Percentiles rank a stretch among this genome's conserved stretches.
These are phyloP conservation scores for Aphis craccivora DNA, from an alignment of 1,140 invertebrate genomes.

Conservation along the genomic window DNA sequence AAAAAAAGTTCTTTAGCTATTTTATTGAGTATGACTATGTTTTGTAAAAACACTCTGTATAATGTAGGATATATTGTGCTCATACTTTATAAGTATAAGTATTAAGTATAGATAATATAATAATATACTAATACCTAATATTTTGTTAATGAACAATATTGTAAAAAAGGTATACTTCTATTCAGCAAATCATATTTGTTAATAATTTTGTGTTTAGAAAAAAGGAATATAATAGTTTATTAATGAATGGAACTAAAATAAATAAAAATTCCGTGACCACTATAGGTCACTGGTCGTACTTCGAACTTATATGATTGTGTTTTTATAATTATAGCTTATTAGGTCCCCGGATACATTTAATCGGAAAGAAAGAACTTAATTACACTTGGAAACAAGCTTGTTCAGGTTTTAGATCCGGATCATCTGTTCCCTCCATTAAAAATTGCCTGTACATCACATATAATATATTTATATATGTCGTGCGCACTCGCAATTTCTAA, in stretches of 20 bases:
- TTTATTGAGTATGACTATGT: not conserved
- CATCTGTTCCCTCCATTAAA: not conserved
- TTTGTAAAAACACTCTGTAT: not conserved
- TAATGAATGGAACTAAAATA: not conserved
- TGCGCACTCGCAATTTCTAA: constrained; percentile 30
- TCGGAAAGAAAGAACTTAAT: constrained; percentile 26
- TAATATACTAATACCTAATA: not conserved
- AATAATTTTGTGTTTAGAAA: not conserved
- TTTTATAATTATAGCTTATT: constrained; percentile 1
- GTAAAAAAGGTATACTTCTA: not conserved
- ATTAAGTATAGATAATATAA: not conserved
- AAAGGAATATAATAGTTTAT: not conserved
- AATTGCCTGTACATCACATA: not conserved
- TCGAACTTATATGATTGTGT: constrained; percentile 3
- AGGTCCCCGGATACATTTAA: not conserved
- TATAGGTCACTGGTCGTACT: not conserved
- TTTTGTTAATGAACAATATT: not conserved
- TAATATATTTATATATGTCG: not conserved
- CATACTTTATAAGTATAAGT: not conserved
- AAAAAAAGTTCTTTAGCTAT: not conserved
- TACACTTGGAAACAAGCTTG: constrained; percentile 4
- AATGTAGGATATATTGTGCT: not conserved
- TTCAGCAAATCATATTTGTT: not conserved
- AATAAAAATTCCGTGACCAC: not conserved
- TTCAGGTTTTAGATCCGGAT: constrained; percentile 42